Evolutionary conservation across 1,140 invertebrate species (phyloP), one percentile per base, ranked within the genome.

Genomic region (Bacillus rossius): DNA sequence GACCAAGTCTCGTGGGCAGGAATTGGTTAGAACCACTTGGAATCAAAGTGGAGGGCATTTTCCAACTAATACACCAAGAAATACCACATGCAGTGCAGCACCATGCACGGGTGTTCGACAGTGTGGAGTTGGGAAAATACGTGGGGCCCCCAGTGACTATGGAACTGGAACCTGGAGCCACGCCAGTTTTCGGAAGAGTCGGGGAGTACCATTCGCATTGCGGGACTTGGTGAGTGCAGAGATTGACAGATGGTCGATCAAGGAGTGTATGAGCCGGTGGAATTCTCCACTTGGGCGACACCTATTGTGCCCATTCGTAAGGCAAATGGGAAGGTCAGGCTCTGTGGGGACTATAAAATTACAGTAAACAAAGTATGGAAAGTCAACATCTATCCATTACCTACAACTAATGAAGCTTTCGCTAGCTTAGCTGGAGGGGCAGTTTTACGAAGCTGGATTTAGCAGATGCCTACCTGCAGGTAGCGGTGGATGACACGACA

Each of bases 311-410:
- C n/a, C 1, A 43, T 60, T 19, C 4, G 20, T 8, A 59, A 59
- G 34, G 52, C 0, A 7, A 37, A 72, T 51, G 64, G 64, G 8
- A 57, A 45, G 8, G 40, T 62, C 3, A n/a, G 74, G 2, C 64
- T 75, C 47, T 73, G 69, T 55, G 65, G 65, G 1, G 72, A 76
- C 55, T 76, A 67, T 57, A 61, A 65, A 50, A 38, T 38, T 0
- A 66, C 66, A 5, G 51, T 68, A 2, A 68, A 68, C 43, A 25
- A 3, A 17, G 26, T 47, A 23, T 55, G 60, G n/a, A 22, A 40
- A n/a, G 34, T 51, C 16, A 56, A 54, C 17, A 52, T 50, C 29
- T 66, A 65, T 23, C 61, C 65, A 2, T 34, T 63, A 23, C 42
- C 57, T 1, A 54, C 62, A 29, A 25, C 42, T 14, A 48, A 63